A percentile compares a stretch with the other conserved stretches of the same genome.
These are phyloP conservation scores for Okapia johnstoni DNA, from an alignment of 2,113 vertebrate genomes.

Conservation along the genomic window DNA sequence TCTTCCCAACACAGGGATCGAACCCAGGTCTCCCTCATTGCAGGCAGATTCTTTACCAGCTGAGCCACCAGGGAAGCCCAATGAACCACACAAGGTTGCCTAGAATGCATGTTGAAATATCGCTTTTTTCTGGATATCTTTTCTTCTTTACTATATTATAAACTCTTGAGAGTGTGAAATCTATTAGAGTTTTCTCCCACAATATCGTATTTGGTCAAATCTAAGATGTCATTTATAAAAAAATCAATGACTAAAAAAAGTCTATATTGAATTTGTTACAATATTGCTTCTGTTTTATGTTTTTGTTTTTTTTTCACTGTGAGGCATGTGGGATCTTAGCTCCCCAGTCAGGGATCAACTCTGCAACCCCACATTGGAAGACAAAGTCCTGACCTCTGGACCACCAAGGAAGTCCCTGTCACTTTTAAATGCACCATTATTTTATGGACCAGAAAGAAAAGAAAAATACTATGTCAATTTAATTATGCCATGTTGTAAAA, in stretches of 20 bases:
- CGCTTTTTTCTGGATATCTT: not conserved
- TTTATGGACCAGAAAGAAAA: not conserved
- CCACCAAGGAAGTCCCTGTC: not conserved
- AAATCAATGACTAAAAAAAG: not conserved
- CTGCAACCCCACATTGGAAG: not conserved
- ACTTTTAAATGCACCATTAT: not conserved
- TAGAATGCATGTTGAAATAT: not conserved
- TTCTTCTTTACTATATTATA: not conserved
- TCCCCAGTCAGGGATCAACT: accelerated
- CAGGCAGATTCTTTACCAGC: not conserved
- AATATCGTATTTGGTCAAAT: not conserved
- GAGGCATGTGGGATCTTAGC: not conserved
- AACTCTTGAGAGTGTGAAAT: not conserved
- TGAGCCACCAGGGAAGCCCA: not conserved
- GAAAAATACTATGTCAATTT: not conserved
- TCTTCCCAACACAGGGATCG: not conserved
- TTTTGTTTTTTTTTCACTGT: not conserved
- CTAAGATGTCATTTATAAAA: not conserved
- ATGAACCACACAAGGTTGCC: not conserved
- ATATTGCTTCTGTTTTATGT: not conserved
- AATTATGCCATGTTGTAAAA: not conserved
- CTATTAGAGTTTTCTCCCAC: not conserved
- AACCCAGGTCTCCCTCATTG: not conserved
- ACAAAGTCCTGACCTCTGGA: not conserved
- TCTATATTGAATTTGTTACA: not conserved